Evolutionary conservation across 53 echinoderm and acorn worm genomes (phyloP).

Genomic region (Pentamera pediparva): DNA sequence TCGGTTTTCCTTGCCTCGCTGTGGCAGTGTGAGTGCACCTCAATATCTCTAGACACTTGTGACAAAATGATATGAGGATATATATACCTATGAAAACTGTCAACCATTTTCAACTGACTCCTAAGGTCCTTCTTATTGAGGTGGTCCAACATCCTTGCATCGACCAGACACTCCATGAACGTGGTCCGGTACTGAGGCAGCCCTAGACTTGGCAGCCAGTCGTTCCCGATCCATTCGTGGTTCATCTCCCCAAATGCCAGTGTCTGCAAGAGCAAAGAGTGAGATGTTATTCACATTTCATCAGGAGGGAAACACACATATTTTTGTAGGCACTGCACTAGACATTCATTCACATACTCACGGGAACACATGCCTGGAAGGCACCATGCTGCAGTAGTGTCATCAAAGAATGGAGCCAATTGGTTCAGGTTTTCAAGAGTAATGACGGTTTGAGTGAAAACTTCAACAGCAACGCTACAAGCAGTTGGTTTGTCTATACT

Average conservation of each 20-base stretch:
- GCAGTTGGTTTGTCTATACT: too few relatives aligned
- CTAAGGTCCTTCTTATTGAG: slow-evolving; percentile 93
- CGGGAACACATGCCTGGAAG: not conserved
- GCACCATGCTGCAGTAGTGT: too few relatives aligned
- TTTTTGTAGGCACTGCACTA: not conserved
- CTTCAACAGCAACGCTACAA: too few relatives aligned
- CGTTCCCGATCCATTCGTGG: slow-evolving; percentile 98
- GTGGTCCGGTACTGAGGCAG: slow-evolving; percentile 88
- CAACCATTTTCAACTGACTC: slow-evolving; percentile 97
- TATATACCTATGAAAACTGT: slow-evolving; percentile 18
- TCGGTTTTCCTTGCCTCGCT: too few relatives aligned
- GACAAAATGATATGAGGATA: too few relatives aligned
- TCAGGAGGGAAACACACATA: not conserved
- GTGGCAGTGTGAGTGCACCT: not conserved
- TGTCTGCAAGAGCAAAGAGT: slow-evolving; percentile 44
- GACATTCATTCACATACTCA: not conserved
- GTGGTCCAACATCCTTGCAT: slow-evolving; percentile 94
- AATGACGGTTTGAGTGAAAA: too few relatives aligned
- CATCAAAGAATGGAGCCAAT: too few relatives aligned
- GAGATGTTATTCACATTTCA: not conserved
- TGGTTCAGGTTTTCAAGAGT: too few relatives aligned
- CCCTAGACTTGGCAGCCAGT: slow-evolving; percentile 90
- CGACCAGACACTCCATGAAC: slow-evolving; percentile 96
- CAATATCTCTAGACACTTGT: too few relatives aligned
- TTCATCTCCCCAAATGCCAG: slow-evolving; percentile 98